These are phyloP conservation scores for Eupsittula cactorum DNA, from an alignment of 2,113 vertebrate genomes.

Conservation along the genomic window DNA sequence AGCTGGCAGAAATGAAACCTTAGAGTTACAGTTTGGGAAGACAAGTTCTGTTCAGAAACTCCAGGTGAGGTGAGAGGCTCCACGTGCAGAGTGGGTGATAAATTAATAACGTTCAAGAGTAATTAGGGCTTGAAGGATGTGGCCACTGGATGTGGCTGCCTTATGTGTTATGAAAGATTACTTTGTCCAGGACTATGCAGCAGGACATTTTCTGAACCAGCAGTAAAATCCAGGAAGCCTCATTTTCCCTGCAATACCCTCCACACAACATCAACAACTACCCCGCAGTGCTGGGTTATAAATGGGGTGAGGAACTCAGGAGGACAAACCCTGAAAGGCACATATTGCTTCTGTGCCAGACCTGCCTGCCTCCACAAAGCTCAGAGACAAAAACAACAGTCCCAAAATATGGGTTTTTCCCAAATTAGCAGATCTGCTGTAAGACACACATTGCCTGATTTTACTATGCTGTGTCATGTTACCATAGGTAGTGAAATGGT, in stretches of 20 bases:
- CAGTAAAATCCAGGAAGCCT: not conserved
- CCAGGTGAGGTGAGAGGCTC: not conserved
- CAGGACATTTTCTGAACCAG: not conserved
- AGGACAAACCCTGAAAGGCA: not conserved
- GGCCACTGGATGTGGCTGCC: not conserved
- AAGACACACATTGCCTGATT: not conserved
- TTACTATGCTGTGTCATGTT: not conserved
- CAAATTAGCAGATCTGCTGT: not conserved
- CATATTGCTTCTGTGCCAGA: not conserved
- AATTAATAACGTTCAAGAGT: not conserved
- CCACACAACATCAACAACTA: not conserved
- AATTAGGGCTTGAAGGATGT: not conserved
- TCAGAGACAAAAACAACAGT: not conserved
- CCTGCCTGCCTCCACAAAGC: not conserved
- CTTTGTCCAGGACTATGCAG: not conserved
- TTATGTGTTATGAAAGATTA: not conserved
- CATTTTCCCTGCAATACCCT: not conserved
- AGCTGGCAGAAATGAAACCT: not conserved
- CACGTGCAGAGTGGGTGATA: not conserved
- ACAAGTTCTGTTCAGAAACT: not conserved
- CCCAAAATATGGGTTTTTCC: not conserved
- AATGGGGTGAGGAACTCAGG: not conserved
- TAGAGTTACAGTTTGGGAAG: not conserved
- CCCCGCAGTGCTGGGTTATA: accelerated
- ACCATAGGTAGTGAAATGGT: not conserved